Evolutionary conservation across 2,113 vertebrate species (phyloP), one percentile per base, ranked within the genome.

Genomic region (Tetrax tetrax): DNA sequence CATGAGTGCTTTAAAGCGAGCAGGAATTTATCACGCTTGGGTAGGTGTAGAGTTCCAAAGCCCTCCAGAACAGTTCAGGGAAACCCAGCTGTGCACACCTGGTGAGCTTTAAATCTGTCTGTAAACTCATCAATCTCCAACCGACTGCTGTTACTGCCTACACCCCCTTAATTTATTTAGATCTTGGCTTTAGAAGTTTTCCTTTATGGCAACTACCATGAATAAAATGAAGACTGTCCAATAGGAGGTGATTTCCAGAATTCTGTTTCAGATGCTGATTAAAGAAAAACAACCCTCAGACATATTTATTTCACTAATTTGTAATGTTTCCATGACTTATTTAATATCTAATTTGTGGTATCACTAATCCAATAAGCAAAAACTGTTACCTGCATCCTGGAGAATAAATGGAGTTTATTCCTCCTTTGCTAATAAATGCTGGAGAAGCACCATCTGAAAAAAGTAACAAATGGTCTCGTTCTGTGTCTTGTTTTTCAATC

Each of bases 71-170:
- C 88, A 76, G 33, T 89, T 53, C 53, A 88, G 48, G 89, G 95
- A 87, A 74, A 31, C 54, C 90, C 96, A 96, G 93, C 95, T 96
- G 90, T 90, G 91, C 82, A 64, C 81, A 96, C 93, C 87, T 90
- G 72, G 72, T 45, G 28, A 71, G 92, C 91, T 88, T 91, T 97
- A 96, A 96, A 97, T 97, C 96, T 96, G 80, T 96, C 95, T 94
- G 43, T 92, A 80, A 95, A 63, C 45, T 85, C 79, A 96, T 97
- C 79, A 96, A 60, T 94, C 90, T 91, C 89, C 54, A 64, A 45
- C 60, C 60, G 70, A 60, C 83, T 71, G 37, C 83, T 94, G 12
- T 85, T 95, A 66, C 60, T 96, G 72, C 83, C 66, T 90, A 50
- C 77, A 75, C 38, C 35, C 47, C 63, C 53, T 80, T 79, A 68